Evolutionary conservation across 2,113 vertebrate species (phyloP).

Genomic region (Sebastes schlegelii): DNA sequence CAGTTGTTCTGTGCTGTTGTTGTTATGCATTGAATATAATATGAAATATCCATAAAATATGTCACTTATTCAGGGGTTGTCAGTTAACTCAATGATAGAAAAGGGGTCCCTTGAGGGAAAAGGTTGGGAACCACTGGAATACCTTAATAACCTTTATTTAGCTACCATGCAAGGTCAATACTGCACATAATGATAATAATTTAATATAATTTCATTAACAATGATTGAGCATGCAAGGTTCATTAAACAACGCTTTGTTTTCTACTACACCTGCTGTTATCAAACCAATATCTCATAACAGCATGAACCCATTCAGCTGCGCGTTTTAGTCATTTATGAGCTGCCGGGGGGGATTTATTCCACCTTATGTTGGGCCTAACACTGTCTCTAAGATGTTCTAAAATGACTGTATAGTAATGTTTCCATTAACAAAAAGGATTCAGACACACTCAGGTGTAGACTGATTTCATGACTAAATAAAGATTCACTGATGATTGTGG

Average conservation of each 20-base stretch:
- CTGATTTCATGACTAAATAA: conserved; percentile 9
- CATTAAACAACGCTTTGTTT: background rate
- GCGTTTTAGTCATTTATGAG: conserved; percentile 5
- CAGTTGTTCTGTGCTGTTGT: too few relatives aligned
- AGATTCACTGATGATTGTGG: conserved; percentile 3
- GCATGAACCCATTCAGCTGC: background rate
- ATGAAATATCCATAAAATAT: too few relatives aligned
- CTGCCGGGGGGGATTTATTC: background rate
- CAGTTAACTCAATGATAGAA: too few relatives aligned
- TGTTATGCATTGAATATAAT: too few relatives aligned
- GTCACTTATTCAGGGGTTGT: too few relatives aligned
- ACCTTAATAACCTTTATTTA: background rate
- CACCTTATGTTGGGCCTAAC: background rate
- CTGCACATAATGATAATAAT: background rate
- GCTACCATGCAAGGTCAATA: background rate
- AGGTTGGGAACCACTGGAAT: background rate
- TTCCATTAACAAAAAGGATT: conserved; percentile 1
- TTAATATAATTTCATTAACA: background rate
- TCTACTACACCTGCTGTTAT: background rate
- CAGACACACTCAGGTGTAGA: background rate
- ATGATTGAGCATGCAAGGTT: background rate
- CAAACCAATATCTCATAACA: background rate
- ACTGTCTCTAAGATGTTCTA: background rate
- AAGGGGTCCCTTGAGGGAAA: too few relatives aligned
- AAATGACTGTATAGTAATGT: background rate